A percentile compares a stretch with the other conserved stretches of the same genome.
phyloP scores from a whole-genome alignment of 1,140 invertebrate species.

The Leptinotarsa defecta region DNA sequence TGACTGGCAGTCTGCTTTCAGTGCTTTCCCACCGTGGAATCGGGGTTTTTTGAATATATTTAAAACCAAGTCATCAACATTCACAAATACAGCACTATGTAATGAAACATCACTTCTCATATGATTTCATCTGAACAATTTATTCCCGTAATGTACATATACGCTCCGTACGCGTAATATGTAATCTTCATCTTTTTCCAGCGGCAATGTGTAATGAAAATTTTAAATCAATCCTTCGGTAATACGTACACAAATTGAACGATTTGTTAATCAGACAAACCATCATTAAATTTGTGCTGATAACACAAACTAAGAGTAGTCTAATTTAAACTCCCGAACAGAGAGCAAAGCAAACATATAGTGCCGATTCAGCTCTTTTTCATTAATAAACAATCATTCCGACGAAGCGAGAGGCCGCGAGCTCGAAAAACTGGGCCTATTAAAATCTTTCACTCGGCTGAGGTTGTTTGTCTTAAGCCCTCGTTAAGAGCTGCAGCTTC shows the following conservation, averaged over 20 bases:
- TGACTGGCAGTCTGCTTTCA: too few relatives aligned
- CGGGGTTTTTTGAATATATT: too few relatives aligned
- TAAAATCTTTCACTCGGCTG: slow-evolving; percentile 53
- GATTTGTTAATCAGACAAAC: slow-evolving; percentile 23
- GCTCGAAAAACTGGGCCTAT: slow-evolving; percentile 51
- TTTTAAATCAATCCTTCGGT: background rate
- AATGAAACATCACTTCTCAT: too few relatives aligned
- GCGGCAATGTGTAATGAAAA: too few relatives aligned
- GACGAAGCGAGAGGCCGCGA: slow-evolving; percentile 40
- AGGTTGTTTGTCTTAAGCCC: slow-evolving; percentile 49
- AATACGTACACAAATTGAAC: slow-evolving; percentile 29
- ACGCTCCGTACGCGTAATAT: too few relatives aligned
- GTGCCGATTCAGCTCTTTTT: slow-evolving; percentile 43
- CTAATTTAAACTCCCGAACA: slow-evolving; percentile 35
- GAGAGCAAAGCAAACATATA: slow-evolving; percentile 34
- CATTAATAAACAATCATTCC: slow-evolving; percentile 48
- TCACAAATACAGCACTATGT: too few relatives aligned
- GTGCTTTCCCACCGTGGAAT: too few relatives aligned
- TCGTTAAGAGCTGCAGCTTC: slow-evolving; percentile 35
- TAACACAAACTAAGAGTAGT: slow-evolving; percentile 33
- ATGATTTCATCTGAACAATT: too few relatives aligned
- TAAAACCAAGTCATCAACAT: too few relatives aligned
- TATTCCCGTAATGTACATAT: too few relatives aligned
- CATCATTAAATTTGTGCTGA: slow-evolving; percentile 33
- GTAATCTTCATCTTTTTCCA: too few relatives aligned